Evolutionary conservation across 2,113 vertebrate genomes (phyloP).

Genomic region (Leuciscus idus): DNA sequence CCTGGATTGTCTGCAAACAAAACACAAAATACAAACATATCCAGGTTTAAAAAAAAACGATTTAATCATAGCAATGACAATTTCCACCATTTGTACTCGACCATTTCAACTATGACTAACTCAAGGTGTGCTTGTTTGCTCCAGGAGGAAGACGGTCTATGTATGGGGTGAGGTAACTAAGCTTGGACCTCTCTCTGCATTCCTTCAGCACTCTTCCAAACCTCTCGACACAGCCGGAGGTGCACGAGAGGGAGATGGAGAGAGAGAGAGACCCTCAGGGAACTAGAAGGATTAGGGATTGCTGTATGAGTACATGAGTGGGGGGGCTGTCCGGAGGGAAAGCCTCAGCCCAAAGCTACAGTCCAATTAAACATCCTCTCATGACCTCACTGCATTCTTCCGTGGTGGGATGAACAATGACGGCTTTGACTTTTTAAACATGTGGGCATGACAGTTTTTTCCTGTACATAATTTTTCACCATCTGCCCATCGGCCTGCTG

Average conservation of each 20-base stretch:
- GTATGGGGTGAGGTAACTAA: slow-evolving; percentile 29
- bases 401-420: slow-evolving; percentile 78
- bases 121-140: not conserved
- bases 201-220: slow-evolving; percentile 53
- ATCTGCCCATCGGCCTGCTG: slow-evolving; percentile 53
- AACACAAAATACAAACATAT: not conserved
- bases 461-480: slow-evolving; percentile 47
- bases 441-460: slow-evolving; percentile 70
- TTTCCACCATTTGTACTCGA: not conserved
- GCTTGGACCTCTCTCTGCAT: slow-evolving; percentile 44
- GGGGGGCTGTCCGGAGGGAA: slow-evolving; percentile 14
- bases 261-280: slow-evolving; percentile 10
- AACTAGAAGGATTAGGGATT: slow-evolving; percentile 38
- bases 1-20: not conserved
- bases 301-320: slow-evolving; percentile 30
- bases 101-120: not conserved
- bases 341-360: slow-evolving; percentile 50
- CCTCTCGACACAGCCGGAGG: slow-evolving; percentile 38
- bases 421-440: slow-evolving; percentile 78
- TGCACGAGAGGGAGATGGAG: not conserved
- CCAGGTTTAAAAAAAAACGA: not conserved
- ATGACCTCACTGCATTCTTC: slow-evolving; percentile 88
- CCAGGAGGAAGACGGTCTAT: not conserved
- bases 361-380: slow-evolving; percentile 77
- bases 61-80: not conserved